Evolutionary conservation across 1,140 invertebrate species (phyloP).

Genomic region (Cydia fagiglandana): DNA sequence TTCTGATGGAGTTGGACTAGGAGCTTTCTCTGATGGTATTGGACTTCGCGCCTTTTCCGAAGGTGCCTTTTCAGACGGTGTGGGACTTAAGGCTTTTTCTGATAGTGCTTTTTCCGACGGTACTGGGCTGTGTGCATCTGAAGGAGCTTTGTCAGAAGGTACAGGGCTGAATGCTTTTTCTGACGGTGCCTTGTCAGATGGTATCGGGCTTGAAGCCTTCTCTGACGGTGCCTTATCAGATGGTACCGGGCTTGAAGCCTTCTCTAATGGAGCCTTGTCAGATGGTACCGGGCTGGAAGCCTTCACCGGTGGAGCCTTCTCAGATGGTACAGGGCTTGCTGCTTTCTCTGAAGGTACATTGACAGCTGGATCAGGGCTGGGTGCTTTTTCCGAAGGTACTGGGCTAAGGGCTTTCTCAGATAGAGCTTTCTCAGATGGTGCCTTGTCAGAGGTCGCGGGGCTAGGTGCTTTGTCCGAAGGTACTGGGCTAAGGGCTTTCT

Average conservation of each 20-base stretch:
- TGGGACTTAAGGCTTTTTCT: constrained; percentile 9
- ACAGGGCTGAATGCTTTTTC: constrained; percentile 34
- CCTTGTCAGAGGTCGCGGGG: too few species aligned
- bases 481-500: neutral
- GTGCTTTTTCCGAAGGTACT: neutral
- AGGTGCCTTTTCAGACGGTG: constrained; percentile 13
- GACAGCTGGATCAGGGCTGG: too few species aligned
- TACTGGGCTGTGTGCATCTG: neutral
- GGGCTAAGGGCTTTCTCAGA: neutral
- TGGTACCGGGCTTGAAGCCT: neutral
- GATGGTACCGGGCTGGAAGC: neutral
- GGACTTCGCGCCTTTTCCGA: constrained; percentile 13
- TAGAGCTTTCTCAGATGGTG: too few species aligned
- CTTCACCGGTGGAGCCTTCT: neutral
- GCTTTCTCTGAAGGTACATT: neutral
- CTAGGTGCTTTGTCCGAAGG: constrained; percentile 3
- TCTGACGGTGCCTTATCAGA: neutral
- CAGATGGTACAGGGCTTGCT: neutral
- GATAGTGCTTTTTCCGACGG: neutral
- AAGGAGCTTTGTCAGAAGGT: constrained; percentile 15
- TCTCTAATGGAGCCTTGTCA: constrained; percentile 1
- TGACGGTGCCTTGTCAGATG: neutral
- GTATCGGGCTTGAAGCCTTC: neutral
- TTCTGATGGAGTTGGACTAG: neutral
- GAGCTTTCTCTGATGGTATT: neutral